Percentiles rank a stretch among this genome's conserved stretches.
phyloP scores from a whole-genome alignment of 2,888 invertebrate species.

The Ectemnius lituratus region DNA sequence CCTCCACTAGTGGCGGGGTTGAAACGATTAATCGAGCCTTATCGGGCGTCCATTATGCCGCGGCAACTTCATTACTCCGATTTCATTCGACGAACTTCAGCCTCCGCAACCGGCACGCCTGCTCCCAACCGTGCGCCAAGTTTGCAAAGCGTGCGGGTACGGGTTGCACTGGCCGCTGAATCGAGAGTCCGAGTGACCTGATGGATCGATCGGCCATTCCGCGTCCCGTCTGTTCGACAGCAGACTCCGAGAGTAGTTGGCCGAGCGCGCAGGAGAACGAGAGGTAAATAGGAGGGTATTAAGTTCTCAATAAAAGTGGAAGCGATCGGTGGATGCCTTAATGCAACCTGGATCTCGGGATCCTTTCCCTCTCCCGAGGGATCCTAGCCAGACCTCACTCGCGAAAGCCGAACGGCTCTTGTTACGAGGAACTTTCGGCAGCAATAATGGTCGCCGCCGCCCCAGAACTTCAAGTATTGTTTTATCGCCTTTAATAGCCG shows the following conservation, averaged over 20 bases:
- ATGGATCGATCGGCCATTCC: constrained; percentile 46
- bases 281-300: constrained; percentile 51
- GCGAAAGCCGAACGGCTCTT: constrained; percentile 29
- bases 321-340: constrained; percentile 43
- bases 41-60: constrained; percentile 15
- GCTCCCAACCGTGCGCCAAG: constrained; percentile 1
- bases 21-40: neutral
- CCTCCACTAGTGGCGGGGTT: neutral
- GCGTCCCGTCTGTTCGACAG: neutral
- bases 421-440: constrained; percentile 55
- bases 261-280: too few relatives aligned
- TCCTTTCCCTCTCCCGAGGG: constrained; percentile 32
- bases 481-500: constrained; percentile 59
- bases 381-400: constrained; percentile 22
- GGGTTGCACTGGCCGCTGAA: neutral
- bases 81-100: constrained; percentile 27
- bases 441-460: constrained; percentile 59
- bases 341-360: constrained; percentile 41
- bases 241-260: constrained; percentile 3
- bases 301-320: constrained; percentile 59
- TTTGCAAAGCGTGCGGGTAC: neutral
- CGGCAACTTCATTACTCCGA: constrained; percentile 32
- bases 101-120: constrained; percentile 10
- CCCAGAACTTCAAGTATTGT: constrained; percentile 60
- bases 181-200: constrained; percentile 36